Evolutionary conservation across 2,797 vertebrate species (phyloP).

Genomic region (Smutsia gigantea): DNA sequence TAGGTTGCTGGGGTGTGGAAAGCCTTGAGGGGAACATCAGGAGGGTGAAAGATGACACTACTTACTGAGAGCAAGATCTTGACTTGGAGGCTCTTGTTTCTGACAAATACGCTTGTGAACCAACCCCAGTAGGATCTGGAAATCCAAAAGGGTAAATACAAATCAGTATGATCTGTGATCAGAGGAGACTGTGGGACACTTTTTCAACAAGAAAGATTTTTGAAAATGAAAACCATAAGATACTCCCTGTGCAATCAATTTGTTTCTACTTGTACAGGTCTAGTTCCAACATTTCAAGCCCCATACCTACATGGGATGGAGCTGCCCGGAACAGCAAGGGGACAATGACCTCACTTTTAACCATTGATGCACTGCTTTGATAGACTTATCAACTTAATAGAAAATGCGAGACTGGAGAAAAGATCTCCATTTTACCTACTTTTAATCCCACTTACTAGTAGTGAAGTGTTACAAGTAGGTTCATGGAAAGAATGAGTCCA

Average conservation of each 20-base stretch:
- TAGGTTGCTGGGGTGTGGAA: not conserved
- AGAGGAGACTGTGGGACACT: not conserved
- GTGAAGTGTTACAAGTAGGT: not conserved
- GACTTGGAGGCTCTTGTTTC: conserved; percentile 40
- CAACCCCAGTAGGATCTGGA: not conserved
- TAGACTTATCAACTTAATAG: not conserved
- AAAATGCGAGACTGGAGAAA: not conserved
- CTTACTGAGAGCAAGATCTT: not conserved
- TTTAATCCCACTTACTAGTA: not conserved
- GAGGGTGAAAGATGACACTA: not conserved
- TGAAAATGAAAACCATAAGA: not conserved
- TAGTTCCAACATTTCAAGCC: not conserved
- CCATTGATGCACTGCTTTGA: not conserved
- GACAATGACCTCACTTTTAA: not conserved
- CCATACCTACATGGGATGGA: not conserved
- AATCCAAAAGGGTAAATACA: not conserved
- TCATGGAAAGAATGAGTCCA: not conserved
- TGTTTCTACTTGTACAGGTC: not conserved
- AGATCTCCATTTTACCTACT: not conserved
- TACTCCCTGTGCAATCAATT: not conserved
- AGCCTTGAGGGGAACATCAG: not conserved
- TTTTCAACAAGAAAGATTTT: conserved; percentile 2
- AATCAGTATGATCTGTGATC: not conserved
- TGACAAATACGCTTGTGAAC: not conserved
- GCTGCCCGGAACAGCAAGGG: not conserved